These are phyloP conservation scores for Zosterops borbonicus DNA, from an alignment of 2,113 vertebrate genomes.

Conservation along the genomic window DNA sequence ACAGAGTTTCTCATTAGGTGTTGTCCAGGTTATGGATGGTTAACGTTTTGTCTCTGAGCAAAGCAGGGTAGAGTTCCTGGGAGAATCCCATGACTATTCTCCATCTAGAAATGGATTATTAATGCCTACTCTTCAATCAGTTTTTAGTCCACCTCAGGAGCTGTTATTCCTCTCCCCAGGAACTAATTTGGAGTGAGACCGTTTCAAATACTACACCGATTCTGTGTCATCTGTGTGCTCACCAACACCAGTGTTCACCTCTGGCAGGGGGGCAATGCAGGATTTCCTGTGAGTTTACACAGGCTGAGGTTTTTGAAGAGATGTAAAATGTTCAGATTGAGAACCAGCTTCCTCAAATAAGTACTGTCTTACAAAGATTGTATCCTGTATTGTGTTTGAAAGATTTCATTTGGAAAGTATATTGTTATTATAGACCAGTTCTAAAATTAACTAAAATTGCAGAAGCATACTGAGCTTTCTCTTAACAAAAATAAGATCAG, in stretches of 20 bases:
- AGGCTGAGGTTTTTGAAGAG: background rate
- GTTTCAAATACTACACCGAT: rapidly evolving
- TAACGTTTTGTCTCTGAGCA: background rate
- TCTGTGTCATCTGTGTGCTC: background rate
- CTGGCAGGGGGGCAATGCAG: background rate
- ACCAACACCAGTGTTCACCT: background rate
- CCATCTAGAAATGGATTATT: background rate
- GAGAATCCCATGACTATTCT: background rate
- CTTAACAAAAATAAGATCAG: background rate
- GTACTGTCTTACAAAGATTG: background rate
- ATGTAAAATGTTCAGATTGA: background rate
- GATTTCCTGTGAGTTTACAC: background rate
- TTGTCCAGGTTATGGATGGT: background rate
- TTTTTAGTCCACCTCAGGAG: background rate
- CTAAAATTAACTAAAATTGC: constrained; percentile 42
- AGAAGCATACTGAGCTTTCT: background rate
- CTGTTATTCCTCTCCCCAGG: background rate
- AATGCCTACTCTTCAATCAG: background rate
- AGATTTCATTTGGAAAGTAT: background rate
- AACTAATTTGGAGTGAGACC: background rate
- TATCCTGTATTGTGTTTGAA: background rate
- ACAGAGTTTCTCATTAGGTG: background rate
- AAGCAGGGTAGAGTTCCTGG: background rate
- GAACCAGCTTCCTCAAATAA: background rate
- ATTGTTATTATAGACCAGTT: background rate